phyloP scores from a whole-genome alignment of 2,888 invertebrate genomes.

The Amiota mariae region DNA sequence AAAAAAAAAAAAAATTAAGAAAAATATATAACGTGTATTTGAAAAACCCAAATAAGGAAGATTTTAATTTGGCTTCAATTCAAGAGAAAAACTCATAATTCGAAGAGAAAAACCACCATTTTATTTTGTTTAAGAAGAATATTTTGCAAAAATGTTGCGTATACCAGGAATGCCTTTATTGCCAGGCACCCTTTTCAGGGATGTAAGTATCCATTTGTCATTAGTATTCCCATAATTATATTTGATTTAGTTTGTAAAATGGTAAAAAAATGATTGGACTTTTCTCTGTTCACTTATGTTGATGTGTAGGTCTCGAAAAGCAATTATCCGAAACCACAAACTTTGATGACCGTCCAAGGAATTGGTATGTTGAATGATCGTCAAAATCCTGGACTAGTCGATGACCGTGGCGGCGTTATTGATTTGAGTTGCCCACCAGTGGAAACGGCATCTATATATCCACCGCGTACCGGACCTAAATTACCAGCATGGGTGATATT shows the following conservation, averaged over 20 bases:
- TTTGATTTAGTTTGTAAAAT: background rate
- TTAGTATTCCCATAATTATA: background rate
- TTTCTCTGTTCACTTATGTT: background rate
- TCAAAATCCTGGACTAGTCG: conserved; percentile 76
- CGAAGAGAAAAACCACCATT: too few species aligned
- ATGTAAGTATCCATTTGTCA: conserved; percentile 75
- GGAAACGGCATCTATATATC: conserved; percentile 79
- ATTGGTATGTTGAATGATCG: conserved; percentile 79
- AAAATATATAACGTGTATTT: too few species aligned
- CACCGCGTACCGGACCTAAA: conserved; percentile 83
- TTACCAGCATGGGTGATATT: conserved; percentile 90
- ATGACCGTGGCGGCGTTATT: conserved; percentile 74
- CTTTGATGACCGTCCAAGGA: conserved; percentile 77
- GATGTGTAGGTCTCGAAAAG: conserved; percentile 47
- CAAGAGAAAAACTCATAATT: too few species aligned
- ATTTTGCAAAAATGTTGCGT: conserved; percentile 73
- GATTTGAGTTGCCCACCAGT: conserved; percentile 70
- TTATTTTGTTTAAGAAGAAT: too few species aligned
- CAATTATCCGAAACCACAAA: conserved; percentile 76
- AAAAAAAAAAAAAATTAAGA: too few species aligned
- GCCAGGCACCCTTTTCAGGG: conserved; percentile 82
- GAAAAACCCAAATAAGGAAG: too few species aligned
- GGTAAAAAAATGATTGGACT: too few species aligned
- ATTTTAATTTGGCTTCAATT: too few species aligned
- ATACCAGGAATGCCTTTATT: conserved; percentile 82